Conservation (phyloP, 2,888 invertebrate species). For the Synanthedon vespiformis region DNA sequence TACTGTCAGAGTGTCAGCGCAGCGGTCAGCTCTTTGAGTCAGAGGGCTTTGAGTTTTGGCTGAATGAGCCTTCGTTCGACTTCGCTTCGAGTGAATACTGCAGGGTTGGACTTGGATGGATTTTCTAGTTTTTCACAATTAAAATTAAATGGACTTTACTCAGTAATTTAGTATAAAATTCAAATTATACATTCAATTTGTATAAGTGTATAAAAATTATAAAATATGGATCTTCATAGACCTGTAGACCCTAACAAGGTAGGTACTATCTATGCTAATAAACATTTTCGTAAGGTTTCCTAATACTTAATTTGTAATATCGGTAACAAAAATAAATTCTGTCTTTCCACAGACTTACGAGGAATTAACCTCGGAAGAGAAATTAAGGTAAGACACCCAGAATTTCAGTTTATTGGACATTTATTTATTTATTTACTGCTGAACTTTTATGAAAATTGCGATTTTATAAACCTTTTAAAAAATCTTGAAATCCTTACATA, state of each 20-base stretch:
- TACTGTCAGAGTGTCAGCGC: no score
- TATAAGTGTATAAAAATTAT: neutral
- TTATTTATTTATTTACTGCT: neutral
- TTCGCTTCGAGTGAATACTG: no score
- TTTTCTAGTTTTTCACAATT: neutral
- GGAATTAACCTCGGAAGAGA: slow-evolving; percentile 81
- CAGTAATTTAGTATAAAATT: neutral
- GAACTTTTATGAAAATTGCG: no score
- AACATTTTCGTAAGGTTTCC: slow-evolving; percentile 4
- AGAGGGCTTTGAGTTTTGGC: no score
- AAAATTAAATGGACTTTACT: neutral
- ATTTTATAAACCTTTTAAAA: no score
- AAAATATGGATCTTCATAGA: slow-evolving; percentile 56
- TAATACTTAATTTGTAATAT: neutral
- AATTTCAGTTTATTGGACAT: neutral
- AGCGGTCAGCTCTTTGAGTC: no score
- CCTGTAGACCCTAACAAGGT: slow-evolving; percentile 65
- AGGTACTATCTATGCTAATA: slow-evolving; percentile 6
- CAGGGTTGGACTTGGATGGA: no score
- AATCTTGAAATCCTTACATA: no score
- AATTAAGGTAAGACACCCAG: slow-evolving; percentile 71
- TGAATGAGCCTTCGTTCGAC: no score
- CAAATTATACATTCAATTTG: no score
- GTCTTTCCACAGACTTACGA: slow-evolving; percentile 74
- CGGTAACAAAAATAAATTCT: slow-evolving; percentile 5